Evolutionary conservation across 37 sponge, comb jelly and placozoan species (phyloP).

Genomic region (Petrosia ficiformis): DNA sequence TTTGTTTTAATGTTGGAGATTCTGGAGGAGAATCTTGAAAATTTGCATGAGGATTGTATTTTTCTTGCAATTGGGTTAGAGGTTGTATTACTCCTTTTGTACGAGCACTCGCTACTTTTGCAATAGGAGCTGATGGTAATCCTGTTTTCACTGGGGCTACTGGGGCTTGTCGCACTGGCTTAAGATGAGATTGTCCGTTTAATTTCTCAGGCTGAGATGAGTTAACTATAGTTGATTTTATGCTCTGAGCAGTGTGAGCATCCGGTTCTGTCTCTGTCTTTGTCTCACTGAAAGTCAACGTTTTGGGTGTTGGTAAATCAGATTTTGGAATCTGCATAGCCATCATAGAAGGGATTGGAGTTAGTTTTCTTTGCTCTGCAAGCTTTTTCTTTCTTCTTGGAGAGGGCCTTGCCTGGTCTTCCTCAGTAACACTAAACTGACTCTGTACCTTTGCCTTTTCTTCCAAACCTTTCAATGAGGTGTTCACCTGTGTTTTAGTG

Average conservation of each 20-base stretch:
- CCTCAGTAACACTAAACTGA: not conserved
- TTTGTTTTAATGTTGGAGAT: not conserved
- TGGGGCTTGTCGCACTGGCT: slow-evolving; percentile 1
- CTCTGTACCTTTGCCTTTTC: not conserved
- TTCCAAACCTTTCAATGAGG: not conserved
- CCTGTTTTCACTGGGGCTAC: not conserved
- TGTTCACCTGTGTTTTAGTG: not conserved
- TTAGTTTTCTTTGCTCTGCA: not conserved
- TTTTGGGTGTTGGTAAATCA: not conserved
- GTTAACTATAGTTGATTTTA: no score
- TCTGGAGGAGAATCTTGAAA: not conserved
- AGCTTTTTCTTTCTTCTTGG: not conserved
- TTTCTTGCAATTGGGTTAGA: not conserved
- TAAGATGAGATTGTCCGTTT: not conserved
- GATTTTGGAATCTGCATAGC: not conserved
- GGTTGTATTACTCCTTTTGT: no score
- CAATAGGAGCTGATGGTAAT: not conserved
- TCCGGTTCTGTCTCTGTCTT: no score
- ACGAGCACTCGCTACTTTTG: slow-evolving; percentile 5
- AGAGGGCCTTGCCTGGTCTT: not conserved
- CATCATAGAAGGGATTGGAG: not conserved
- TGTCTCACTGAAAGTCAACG: no score
- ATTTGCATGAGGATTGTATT: not conserved
- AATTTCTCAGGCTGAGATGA: not conserved
- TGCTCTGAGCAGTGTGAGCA: no score